phyloP scores from a whole-genome alignment of 2,797 vertebrate species.

The Propithecus perrieri region DNA sequence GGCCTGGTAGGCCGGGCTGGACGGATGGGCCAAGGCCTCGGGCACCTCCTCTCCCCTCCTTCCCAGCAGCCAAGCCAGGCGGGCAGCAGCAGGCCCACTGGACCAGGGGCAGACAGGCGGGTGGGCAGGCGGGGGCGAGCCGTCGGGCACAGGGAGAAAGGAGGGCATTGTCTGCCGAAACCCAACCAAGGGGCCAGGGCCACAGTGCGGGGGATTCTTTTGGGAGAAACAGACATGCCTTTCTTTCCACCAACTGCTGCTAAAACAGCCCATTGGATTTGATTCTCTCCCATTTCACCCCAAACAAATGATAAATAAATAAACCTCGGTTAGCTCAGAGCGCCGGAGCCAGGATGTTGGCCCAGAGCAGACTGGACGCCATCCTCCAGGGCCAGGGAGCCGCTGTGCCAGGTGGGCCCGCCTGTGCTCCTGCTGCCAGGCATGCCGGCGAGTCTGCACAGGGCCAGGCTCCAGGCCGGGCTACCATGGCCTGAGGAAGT shows the following conservation, averaged over 20 bases:
- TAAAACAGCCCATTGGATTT: conserved; percentile 63
- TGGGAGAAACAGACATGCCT: conserved; percentile 83
- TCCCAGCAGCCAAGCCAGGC: conserved; percentile 52
- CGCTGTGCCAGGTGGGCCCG: not conserved
- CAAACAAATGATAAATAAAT: conserved; percentile 81
- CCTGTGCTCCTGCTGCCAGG: not conserved
- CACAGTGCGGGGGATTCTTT: conserved; percentile 85
- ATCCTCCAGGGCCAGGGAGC: not conserved
- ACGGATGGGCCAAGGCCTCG: not conserved
- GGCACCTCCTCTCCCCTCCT: not conserved
- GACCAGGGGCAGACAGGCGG: conserved; percentile 68
- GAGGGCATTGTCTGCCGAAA: conserved; percentile 85
- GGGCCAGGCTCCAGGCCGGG: not conserved
- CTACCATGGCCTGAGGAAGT: not conserved
- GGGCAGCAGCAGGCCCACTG: conserved; percentile 62
- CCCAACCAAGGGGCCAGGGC: conserved; percentile 82
- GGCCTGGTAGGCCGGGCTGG: not conserved
- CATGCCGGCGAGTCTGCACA: not conserved
- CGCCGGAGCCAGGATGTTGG: conserved; percentile 44
- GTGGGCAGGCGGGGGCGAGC: conserved; percentile 75
- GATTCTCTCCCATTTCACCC: conserved; percentile 71
- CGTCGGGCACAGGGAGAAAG: conserved; percentile 79
- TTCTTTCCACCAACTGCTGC: conserved; percentile 82
- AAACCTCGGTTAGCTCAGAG: conserved; percentile 59
- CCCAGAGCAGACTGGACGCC: conserved; percentile 9